Evolutionary conservation across 2,113 vertebrate species (phyloP).

Genomic region (Eulacestoma nigropectus): DNA sequence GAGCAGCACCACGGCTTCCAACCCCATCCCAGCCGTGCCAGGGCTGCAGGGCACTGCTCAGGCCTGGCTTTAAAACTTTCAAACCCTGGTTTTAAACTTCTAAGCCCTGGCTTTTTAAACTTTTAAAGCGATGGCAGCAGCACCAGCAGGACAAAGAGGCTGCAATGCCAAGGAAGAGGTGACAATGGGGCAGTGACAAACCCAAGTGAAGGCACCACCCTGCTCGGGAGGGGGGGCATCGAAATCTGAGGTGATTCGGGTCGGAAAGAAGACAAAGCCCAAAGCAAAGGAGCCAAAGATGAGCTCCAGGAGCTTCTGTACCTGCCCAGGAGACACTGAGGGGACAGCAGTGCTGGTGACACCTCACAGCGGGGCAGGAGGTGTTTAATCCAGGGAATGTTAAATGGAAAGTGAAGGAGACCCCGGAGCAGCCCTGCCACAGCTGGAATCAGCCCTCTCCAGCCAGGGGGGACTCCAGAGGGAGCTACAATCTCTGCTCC

Average conservation of each 20-base stretch:
- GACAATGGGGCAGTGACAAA: neutral
- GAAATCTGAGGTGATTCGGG: neutral
- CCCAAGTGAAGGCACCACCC: neutral
- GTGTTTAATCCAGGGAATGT: neutral
- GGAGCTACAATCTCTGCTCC: fast-evolving
- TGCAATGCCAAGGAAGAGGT: neutral
- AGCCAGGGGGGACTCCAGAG: neutral
- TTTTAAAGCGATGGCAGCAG: too few species aligned
- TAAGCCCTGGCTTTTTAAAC: neutral
- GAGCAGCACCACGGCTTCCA: neutral
- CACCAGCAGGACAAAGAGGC: neutral
- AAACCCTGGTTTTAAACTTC: neutral
- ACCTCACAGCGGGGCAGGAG: neutral
- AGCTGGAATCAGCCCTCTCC: neutral
- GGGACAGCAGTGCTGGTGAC: neutral
- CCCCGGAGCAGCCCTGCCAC: neutral
- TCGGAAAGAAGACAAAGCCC: neutral
- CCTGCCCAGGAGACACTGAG: fast-evolving
- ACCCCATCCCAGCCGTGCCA: neutral
- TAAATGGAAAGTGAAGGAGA: neutral
- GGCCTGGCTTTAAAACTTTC: neutral
- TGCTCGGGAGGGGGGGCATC: neutral
- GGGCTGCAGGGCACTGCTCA: neutral
- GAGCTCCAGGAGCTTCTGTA: neutral
- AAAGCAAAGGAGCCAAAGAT: neutral